Percentiles rank a stretch among this genome's conserved stretches.
Conservation (phyloP, 2,113 vertebrate genomes). For the Callocephalon fimbriatum region DNA sequence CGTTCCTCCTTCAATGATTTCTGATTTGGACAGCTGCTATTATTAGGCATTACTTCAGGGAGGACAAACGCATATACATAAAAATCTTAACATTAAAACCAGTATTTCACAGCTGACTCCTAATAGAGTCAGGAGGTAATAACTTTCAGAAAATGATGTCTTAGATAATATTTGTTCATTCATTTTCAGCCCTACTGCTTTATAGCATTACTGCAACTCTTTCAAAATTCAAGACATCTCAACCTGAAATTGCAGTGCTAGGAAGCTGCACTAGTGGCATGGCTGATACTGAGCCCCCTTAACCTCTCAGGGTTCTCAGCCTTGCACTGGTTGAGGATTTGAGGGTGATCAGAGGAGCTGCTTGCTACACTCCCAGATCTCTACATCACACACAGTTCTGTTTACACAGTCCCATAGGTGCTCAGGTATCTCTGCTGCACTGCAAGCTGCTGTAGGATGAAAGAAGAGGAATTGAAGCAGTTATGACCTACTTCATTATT, state of each 20-base stretch:
- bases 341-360: neutral
- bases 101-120: neutral
- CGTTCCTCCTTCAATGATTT: neutral
- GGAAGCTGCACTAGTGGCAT: neutral
- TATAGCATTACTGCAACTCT: neutral
- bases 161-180: neutral
- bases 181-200: neutral
- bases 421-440: neutral
- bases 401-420: accelerated
- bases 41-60: neutral
- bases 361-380: accelerated
- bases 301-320: neutral
- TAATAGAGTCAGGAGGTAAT: neutral
- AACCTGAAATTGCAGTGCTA: accelerated
- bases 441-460: neutral
- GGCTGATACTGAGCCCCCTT: accelerated
- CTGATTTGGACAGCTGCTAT: neutral
- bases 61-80: neutral
- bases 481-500: neutral
- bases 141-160: neutral
- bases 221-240: neutral
- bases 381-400: neutral
- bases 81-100: neutral
- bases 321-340: neutral
- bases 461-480: neutral